Percentiles rank a stretch among this genome's conserved stretches.
These are phyloP conservation scores for Halictus quadricinctus DNA, from an alignment of 2,888 invertebrate genomes.

Conservation along the genomic window DNA sequence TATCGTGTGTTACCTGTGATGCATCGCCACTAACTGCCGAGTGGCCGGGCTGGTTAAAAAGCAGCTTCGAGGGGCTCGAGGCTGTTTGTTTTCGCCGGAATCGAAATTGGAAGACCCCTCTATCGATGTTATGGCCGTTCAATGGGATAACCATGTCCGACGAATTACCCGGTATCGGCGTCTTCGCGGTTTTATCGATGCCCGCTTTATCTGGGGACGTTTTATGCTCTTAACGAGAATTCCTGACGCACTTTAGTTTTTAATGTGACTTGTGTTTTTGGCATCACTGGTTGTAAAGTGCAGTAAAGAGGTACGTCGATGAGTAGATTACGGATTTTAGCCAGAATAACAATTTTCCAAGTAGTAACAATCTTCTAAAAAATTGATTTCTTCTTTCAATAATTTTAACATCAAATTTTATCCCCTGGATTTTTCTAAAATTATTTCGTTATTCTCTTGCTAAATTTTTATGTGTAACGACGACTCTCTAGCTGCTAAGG, in stretches of 20 bases:
- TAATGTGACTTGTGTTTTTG: neutral
- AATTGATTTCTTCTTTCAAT: too few relatives aligned
- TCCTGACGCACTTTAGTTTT: neutral
- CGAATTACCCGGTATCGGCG: neutral
- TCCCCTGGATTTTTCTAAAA: too few relatives aligned
- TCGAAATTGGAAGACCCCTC: neutral
- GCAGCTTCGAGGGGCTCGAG: neutral
- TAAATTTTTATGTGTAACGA: too few relatives aligned
- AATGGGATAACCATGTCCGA: neutral
- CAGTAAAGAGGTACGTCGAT: neutral
- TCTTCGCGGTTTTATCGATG: neutral
- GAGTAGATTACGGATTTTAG: too few relatives aligned
- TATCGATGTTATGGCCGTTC: neutral
- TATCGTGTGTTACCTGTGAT: conserved; percentile 37
- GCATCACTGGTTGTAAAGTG: neutral
- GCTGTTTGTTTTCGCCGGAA: conserved; percentile 3
- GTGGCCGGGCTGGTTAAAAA: neutral
- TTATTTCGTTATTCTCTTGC: too few relatives aligned
- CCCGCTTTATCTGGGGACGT: neutral
- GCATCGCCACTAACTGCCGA: neutral
- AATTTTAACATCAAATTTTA: too few relatives aligned
- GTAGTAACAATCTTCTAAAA: too few relatives aligned
- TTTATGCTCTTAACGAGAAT: neutral
- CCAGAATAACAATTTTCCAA: too few relatives aligned
- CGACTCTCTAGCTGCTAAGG: too few relatives aligned